phyloP scores from a whole-genome alignment of 1,140 invertebrate species.

The Trichogramma pretiosum region DNA sequence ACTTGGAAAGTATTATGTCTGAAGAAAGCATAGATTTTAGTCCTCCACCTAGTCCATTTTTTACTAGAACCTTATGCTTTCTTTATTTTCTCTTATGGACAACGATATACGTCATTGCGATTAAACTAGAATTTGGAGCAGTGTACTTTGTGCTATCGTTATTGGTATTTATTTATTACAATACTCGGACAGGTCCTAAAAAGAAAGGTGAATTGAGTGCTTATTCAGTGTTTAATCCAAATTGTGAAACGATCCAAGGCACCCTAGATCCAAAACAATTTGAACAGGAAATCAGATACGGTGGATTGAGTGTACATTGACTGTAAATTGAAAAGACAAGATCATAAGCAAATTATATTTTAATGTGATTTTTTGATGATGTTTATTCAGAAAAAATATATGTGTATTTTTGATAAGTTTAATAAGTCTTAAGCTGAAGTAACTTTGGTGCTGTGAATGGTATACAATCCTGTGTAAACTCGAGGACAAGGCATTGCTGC shows the following conservation, averaged over 20 bases:
- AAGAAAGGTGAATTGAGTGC: conserved; percentile 76
- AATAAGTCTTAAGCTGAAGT: no score
- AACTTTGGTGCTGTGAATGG: no score
- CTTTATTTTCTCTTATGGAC: conserved; percentile 57
- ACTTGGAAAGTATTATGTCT: conserved; percentile 25
- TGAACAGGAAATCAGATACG: conserved; percentile 72
- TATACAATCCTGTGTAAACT: no score
- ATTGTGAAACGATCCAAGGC: conserved; percentile 86
- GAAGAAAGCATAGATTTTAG: conserved; percentile 26
- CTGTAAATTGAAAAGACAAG: no score
- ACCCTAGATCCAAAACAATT: conserved; percentile 93
- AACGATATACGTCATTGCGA: conserved; percentile 56
- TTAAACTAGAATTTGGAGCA: conserved; percentile 80
- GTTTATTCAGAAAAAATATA: no score
- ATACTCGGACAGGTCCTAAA: conserved; percentile 66
- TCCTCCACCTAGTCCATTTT: conserved; percentile 18
- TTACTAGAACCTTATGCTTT: conserved; percentile 25
- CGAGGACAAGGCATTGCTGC: no score
- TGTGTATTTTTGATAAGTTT: no score
- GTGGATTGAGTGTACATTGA: conserved; percentile 41
- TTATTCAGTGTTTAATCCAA: conserved; percentile 95
- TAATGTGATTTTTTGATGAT: no score
- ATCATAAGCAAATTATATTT: no score
- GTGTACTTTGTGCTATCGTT: conserved; percentile 77
- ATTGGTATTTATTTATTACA: conserved; percentile 73